Conservation (phyloP, 2,797 vertebrate species). For the Anniella stebbinsi region DNA sequence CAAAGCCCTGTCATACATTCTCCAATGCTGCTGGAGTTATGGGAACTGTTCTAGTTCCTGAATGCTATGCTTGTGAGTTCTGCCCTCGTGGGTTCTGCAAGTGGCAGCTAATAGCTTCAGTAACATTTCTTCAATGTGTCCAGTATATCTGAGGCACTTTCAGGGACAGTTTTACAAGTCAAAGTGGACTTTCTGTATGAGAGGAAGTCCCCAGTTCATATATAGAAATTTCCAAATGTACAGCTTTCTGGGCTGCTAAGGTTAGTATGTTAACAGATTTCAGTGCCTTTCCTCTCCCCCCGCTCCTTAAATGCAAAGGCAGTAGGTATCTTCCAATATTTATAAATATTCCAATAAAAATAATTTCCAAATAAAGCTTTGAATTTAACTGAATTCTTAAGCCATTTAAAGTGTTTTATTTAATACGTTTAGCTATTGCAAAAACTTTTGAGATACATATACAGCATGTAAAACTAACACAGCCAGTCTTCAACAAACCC, state of each 20-base stretch:
- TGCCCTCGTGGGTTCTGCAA: background rate
- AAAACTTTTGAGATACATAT: too few relatives aligned
- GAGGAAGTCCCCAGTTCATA: background rate
- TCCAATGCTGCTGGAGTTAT: background rate
- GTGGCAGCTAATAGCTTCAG: background rate
- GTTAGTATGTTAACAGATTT: background rate
- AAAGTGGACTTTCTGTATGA: background rate
- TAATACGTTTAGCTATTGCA: background rate
- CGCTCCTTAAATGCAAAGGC: background rate
- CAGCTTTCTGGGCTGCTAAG: background rate
- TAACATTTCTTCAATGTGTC: background rate
- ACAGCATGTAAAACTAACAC: background rate
- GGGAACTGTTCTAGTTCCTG: background rate
- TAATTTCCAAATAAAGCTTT: background rate
- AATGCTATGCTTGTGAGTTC: background rate
- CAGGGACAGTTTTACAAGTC: too few relatives aligned
- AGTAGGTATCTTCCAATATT: background rate
- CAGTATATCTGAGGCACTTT: too few relatives aligned
- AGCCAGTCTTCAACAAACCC: background rate
- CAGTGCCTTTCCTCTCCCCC: too few relatives aligned
- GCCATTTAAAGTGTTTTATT: background rate
- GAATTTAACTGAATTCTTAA: background rate
- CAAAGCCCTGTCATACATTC: background rate
- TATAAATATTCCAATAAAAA: background rate
- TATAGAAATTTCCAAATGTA: background rate